Base-by-base conservation (phyloP, 1,140 invertebrate species). In the Cherax quadricarinatus region DNA sequence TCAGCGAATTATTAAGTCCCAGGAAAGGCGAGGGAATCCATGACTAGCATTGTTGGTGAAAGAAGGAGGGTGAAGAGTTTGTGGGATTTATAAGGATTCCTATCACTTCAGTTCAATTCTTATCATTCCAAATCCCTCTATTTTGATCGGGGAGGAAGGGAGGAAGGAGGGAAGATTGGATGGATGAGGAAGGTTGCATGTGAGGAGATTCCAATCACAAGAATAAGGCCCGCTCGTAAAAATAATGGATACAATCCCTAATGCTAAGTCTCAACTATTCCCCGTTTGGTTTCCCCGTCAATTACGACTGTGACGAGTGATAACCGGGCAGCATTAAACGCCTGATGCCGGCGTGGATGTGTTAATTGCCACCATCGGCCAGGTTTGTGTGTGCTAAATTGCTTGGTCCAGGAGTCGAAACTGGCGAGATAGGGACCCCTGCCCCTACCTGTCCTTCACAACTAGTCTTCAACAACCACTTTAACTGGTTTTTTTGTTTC, bases 161-260 rank as follows among this genome's bases (percentile, higher is more conserved):
- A 2, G 2, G 30, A 41, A 14, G 30, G 30, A 14, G 53, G 53
- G 53, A 57, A 57, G 53, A 62, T 41, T 16, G 41, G 79, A 81
- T 14, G 7, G 53, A 14, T 7, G 21, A 1, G 18, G 57, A n/a
- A 62, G 18, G 7, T 41, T 53, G 57, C 83, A 70, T 49, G 83
- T 18, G 57, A 30, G 24, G 41, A 85, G 83, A 85, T 85, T 18
- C 57, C 24, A 48, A 85, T 85, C 83, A 24, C 57, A 48, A 70
- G 83, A 14, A 41, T 70, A 7, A 60, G 83, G 18, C 30, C 60
- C 30, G 24, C 83, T 85, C 83, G 60, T 85, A 85, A 85, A 70
- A 85, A 85, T 85, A 85, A 70, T 85, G 83, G 83, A 85, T 85
- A 85, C 70, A 85, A 85, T 85, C 48, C 83, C 60, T 85, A 70